These are phyloP conservation scores for Glyptemys insculpta DNA, from an alignment of 2,797 vertebrate species.

Conservation along the genomic window DNA sequence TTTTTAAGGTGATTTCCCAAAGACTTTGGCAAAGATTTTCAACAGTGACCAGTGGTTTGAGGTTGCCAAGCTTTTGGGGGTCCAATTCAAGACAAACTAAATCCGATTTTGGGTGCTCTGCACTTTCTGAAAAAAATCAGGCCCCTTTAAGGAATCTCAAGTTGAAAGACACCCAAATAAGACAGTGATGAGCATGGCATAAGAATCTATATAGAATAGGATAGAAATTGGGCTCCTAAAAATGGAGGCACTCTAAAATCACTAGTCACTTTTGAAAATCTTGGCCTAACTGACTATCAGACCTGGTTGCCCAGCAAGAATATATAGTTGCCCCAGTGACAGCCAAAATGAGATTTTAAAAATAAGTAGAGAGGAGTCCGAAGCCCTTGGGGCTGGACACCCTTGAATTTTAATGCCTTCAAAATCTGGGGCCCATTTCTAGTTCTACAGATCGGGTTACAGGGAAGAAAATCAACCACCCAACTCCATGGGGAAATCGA, in stretches of 20 bases:
- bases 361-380: background rate
- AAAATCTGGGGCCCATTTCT: background rate
- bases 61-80: accelerated
- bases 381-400: background rate
- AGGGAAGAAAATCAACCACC: background rate
- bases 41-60: accelerated
- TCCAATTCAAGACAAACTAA: accelerated
- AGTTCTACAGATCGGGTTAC: background rate
- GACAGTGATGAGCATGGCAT: background rate
- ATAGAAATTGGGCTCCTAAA: background rate
- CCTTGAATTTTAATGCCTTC: background rate
- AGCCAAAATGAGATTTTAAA: background rate
- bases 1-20: accelerated
- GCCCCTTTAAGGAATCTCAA: background rate
- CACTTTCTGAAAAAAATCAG: background rate
- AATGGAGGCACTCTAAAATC: background rate
- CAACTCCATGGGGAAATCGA: background rate
- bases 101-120: accelerated
- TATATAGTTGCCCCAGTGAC: accelerated
- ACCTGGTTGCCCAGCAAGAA: accelerated
- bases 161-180: background rate
- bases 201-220: background rate
- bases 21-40: accelerated
- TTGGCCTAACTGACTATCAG: accelerated
- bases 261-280: background rate